Evolutionary conservation across 2,888 invertebrate species (phyloP).

Genomic region (Agriotes lineatus): DNA sequence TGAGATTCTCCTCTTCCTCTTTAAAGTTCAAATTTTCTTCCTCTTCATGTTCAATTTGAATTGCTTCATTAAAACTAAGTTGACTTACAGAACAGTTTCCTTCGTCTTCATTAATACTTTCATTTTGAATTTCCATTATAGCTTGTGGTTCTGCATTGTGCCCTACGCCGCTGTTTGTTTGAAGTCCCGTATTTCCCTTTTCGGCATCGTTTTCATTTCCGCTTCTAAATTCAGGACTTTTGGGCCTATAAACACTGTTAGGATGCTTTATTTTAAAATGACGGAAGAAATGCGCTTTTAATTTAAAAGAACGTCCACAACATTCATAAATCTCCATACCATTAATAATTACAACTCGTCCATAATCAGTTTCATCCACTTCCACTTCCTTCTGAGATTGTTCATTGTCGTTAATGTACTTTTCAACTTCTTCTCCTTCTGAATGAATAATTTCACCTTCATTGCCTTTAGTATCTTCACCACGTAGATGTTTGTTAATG

Average conservation of each 20-base stretch:
- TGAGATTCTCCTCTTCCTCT: too few species aligned
- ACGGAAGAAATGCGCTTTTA: constrained; percentile 35
- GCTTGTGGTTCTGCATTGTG: too few species aligned
- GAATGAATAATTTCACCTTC: not conserved
- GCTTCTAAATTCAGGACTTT: too few species aligned
- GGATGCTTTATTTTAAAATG: constrained; percentile 31
- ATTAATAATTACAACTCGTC: not conserved
- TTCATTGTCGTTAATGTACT: not conserved
- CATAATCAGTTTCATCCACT: too few species aligned
- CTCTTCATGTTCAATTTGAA: too few species aligned
- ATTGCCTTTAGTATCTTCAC: not conserved
- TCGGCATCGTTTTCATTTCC: too few species aligned
- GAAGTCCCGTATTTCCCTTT: too few species aligned
- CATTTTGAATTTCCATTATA: not conserved
- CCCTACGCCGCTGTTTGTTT: too few species aligned
- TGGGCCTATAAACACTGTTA: not conserved
- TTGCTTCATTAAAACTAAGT: too few species aligned
- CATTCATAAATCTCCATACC: constrained; percentile 20
- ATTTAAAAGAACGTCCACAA: constrained; percentile 27
- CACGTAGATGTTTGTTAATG: constrained; percentile 22
- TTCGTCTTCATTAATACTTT: not conserved
- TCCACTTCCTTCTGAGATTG: constrained; percentile 4
- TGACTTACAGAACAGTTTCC: too few species aligned
- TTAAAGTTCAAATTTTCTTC: too few species aligned
- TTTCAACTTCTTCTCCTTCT: not conserved